A percentile compares a stretch with the other conserved stretches of the same genome.
phyloP scores from a whole-genome alignment of 23 tunicate species.

The Trididemnum clinides region DNA sequence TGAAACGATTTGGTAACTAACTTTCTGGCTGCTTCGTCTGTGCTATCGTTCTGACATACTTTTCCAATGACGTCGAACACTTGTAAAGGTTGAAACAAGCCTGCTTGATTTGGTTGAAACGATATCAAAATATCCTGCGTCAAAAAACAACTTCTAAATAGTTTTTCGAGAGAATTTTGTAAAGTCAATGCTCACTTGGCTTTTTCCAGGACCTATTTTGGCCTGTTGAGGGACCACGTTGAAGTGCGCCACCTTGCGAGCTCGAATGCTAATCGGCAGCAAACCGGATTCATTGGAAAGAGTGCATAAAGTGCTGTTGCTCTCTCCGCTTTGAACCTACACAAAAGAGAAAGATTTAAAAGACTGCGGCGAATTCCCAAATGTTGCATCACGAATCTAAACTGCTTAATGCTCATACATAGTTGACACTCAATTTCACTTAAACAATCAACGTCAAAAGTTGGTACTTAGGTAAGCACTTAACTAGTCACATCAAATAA shows the following conservation, averaged over 20 bases:
- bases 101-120: slow-evolving; percentile 92
- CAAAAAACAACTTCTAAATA: background rate
- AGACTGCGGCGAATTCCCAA: background rate
- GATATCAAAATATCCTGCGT: slow-evolving; percentile 70
- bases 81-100: slow-evolving; percentile 69
- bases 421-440: too few species aligned
- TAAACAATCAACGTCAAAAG: too few species aligned
- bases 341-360: background rate
- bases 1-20: slow-evolving; percentile 54
- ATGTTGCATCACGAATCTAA: too few species aligned
- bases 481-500: too few species aligned
- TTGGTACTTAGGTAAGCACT: too few species aligned
- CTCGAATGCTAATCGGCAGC: slow-evolving; percentile 63
- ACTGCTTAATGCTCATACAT: too few species aligned
- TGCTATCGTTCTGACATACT: slow-evolving; percentile 20
- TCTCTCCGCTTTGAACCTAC: slow-evolving; percentile 68
- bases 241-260: slow-evolving; percentile 83
- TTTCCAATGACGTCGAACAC: slow-evolving; percentile 81
- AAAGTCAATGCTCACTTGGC: slow-evolving; percentile 61
- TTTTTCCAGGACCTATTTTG: slow-evolving; percentile 64
- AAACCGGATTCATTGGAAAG: slow-evolving; percentile 78
- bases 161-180: background rate
- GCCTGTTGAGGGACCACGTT: slow-evolving; percentile 59
- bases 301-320: slow-evolving; percentile 55
- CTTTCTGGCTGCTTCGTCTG: slow-evolving; percentile 22